These are phyloP conservation scores for Smutsia temminckii DNA, from an alignment of 2,797 vertebrate species.

Conservation along the genomic window DNA sequence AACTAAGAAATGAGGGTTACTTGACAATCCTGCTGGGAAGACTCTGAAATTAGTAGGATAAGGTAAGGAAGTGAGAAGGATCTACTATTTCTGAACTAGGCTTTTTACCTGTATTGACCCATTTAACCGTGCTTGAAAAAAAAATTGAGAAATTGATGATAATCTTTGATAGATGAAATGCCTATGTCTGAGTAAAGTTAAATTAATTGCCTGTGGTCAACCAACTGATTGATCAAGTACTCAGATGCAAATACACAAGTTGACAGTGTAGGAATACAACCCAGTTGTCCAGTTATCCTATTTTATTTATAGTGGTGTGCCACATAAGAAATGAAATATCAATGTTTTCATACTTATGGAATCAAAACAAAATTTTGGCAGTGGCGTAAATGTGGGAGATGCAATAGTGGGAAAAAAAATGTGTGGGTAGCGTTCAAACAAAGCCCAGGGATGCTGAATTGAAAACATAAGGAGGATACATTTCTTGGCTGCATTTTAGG, in stretches of 20 bases:
- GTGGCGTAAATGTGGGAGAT: background rate
- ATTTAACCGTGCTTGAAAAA: background rate
- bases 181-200: background rate
- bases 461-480: background rate
- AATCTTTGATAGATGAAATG: background rate
- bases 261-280: background rate
- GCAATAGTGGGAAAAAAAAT: background rate
- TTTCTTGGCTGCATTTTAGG: background rate
- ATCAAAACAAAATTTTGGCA: slow-evolving; percentile 38
- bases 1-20: background rate
- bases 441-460: background rate
- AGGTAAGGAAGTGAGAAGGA: background rate
- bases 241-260: background rate
- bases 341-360: slow-evolving; percentile 32
- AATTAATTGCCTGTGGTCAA: background rate
- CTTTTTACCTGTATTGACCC: background rate
- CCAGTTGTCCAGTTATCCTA: background rate
- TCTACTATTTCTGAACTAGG: background rate
- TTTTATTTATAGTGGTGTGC: background rate
- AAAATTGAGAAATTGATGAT: background rate
- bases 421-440: background rate
- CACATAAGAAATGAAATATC: background rate
- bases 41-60: background rate
- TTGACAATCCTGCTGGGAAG: background rate
- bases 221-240: background rate